phyloP scores from a whole-genome alignment of 2,113 vertebrate genomes.

The Neotragus moschatus region DNA sequence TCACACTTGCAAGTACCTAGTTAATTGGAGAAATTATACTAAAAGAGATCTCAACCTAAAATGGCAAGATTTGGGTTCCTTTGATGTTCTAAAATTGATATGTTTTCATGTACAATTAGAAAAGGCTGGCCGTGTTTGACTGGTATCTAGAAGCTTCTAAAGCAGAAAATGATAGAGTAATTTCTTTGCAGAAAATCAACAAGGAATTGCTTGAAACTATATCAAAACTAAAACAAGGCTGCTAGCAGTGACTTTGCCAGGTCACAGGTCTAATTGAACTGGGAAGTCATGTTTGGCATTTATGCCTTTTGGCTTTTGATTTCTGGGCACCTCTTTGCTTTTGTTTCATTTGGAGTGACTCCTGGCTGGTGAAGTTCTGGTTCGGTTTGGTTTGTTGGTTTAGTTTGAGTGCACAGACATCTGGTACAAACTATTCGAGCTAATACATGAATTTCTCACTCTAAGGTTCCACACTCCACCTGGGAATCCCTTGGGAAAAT shows the following conservation, averaged over 20 bases:
- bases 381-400: background rate
- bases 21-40: background rate
- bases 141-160: background rate
- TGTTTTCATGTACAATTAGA: background rate
- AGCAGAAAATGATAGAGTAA: background rate
- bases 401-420: background rate
- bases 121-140: accelerated
- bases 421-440: background rate
- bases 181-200: background rate
- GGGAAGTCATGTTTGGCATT: background rate
- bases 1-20: background rate
- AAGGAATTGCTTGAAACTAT: background rate
- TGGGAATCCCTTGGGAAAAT: background rate
- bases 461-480: background rate
- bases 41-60: background rate
- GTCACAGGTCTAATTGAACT: background rate
- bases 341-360: background rate
- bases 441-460: background rate
- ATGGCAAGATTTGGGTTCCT: background rate
- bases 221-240: background rate
- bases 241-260: background rate
- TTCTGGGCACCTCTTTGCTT: background rate
- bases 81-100: background rate
- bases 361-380: background rate
- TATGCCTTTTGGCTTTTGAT: background rate